Base-by-base conservation (phyloP, 2,888 invertebrate species). In the Drosophila subquinaria region DNA sequence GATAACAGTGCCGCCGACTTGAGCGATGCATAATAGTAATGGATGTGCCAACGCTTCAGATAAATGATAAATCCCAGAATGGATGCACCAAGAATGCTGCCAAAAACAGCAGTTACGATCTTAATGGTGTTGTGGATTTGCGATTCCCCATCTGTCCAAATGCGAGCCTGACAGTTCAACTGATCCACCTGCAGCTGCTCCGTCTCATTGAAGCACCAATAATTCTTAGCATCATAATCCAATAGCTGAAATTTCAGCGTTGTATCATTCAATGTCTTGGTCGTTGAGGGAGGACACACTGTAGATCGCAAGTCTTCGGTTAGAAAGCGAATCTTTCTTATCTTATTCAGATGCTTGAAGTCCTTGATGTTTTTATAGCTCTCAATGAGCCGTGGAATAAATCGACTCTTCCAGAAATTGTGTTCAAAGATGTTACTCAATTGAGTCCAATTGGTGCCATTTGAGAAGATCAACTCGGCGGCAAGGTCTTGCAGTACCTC, bases 1-100 rank as follows among this genome's bases (percentile, higher is more conserved):
- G 94, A 94, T 60, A 95, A 68, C 72, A 94, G 90, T 0, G 95
- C 94, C 0, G 94, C 94, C 68, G 95, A 95, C 81, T 94, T 95
- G 20, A 95, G 82, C 0, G 94, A 94, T 9, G 95, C 94, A 47
- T 93, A 93, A 74, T 94, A 95, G 81, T 95, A 95, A 77, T 94
- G 94, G 9, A 94, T 92, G 66, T 93, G 93, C 83, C 95, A 93
- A 68, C 95, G 94, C 72, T 95, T 94, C 56, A 94, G 88, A 65
- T 94, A 94, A 6, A 93, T 76, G 0, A 93, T 52, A 6, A 88
- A 57, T 8, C 82, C 79, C 2, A 90, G 35, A 13, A 86, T 65
- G 0, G 61, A 69, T 0, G 89, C 3, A 1, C 76, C 79, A 13
- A 90, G 17, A 8, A 91, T 15, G 11, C 74, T 66, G 5, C 79